Base-by-base conservation (phyloP, 2,797 vertebrate species). In the Glyptemys insculpta region DNA sequence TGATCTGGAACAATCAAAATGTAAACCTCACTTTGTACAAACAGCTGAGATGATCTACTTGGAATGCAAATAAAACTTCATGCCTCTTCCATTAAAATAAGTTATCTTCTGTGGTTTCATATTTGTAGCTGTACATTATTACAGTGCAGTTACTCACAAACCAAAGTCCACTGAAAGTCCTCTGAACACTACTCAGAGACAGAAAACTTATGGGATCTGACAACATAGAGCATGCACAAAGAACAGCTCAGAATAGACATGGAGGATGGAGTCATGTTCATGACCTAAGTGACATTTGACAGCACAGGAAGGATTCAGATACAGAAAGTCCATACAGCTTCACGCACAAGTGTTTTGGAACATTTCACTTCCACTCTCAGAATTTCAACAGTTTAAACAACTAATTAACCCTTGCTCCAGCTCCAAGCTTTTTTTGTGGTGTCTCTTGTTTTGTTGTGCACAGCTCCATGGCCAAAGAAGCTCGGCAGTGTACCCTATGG, bases 91-190 rank as follows among this genome's bases (percentile, higher is more conserved):
- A 2, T 79, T 82, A 31, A 94, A 90, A 81, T 4, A 87, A 1
- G 3, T 65, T 52, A 5, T 44, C 37, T 80, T 90, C 14, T 37
- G 2, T 62, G 3, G 8, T 0, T 91, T 91, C 81, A 14, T 79
- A 81, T 62, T 59, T 80, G 0, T 47, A 84, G 50, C 2, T 59
- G 9, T 41, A 94, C 62, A 3, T 92, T 16, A 68, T 16, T 5
- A 23, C 5, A 23, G 3, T 12, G n/a, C 37, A 2, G 1, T 91
- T 92, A 57, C 47, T 65, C 53, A n/a, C 19, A 37, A 81, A 87
- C 91, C 19, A 88, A 50, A 94, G 89, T 2, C 62, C 3, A 57
- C 23, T 56, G 54, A 88, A 50, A 94, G 86, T 65, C 62, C 16
- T 62, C 59, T 65, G 62, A 65, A 65, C 16, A 18, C 59, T 65